Evolutionary conservation across 92 coral and sea anemone genomes (phyloP).

Genomic region (Ricordea florida): DNA sequence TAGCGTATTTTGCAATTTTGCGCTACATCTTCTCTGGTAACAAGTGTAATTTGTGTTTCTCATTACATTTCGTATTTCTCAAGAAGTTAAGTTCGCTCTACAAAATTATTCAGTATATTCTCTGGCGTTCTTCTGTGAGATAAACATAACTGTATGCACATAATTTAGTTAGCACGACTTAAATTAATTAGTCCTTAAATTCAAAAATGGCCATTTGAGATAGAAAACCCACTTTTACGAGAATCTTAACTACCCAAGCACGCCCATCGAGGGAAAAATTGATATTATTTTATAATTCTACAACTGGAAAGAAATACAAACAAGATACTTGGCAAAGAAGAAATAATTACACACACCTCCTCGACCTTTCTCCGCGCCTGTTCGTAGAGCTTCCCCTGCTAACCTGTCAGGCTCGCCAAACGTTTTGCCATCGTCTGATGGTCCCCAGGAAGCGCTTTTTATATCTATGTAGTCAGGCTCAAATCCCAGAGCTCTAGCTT

Average conservation of each 20-base stretch:
- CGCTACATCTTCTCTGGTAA: too few species aligned
- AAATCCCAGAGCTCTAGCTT: slow-evolving; percentile 81
- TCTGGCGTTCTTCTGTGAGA: background rate
- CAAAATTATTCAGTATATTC: too few species aligned
- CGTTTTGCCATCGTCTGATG: slow-evolving; percentile 97
- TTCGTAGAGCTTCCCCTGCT: slow-evolving; percentile 60
- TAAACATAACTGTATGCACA: background rate
- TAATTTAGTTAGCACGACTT: background rate
- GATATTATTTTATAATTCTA: background rate
- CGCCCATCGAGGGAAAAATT: too few species aligned
- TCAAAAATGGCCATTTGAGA: too few species aligned
- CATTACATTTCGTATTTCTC: too few species aligned
- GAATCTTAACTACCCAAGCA: too few species aligned
- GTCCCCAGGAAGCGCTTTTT: slow-evolving; percentile 96
- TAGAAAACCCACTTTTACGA: too few species aligned
- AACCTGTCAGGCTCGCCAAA: slow-evolving; percentile 89
- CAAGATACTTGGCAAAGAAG: background rate
- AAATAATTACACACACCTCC: slow-evolving; percentile 62
- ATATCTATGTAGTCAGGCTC: slow-evolving; percentile 83
- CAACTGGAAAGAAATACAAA: background rate
- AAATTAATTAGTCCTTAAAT: too few species aligned
- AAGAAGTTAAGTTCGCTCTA: too few species aligned
- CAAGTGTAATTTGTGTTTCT: too few species aligned
- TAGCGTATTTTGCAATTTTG: too few species aligned
- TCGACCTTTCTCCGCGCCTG: slow-evolving; percentile 77